Evolutionary conservation across 2,113 vertebrate genomes (phyloP).

Genomic region (Calcarius ornatus): DNA sequence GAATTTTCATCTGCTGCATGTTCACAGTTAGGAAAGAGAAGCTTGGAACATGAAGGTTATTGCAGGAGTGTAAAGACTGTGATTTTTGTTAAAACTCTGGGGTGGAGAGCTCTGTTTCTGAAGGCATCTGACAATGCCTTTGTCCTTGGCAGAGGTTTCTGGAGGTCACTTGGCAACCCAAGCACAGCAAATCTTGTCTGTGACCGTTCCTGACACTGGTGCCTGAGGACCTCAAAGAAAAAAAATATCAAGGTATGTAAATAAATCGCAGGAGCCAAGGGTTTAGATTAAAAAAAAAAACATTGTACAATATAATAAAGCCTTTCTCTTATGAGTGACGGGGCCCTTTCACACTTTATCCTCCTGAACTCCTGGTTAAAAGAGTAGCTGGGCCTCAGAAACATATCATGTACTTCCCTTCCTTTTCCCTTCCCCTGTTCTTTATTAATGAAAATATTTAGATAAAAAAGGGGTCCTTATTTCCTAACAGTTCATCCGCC

Average conservation of each 20-base stretch:
- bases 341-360: background rate
- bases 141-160: background rate
- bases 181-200: background rate
- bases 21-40: background rate
- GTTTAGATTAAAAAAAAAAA: background rate
- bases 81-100: background rate
- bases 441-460: constrained; percentile 60
- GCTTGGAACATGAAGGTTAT: background rate
- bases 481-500: constrained; percentile 28
- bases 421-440: background rate
- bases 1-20: background rate
- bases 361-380: background rate
- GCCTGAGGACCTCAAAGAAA: background rate
- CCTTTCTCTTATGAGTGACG: background rate
- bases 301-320: background rate
- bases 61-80: background rate
- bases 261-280: background rate
- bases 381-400: background rate
- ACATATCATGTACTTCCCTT: background rate
- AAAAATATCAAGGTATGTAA: constrained; percentile 23
- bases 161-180: background rate
- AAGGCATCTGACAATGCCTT: background rate
- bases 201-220: background rate
- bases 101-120: background rate
- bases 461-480: constrained; percentile 32